A percentile compares a stretch with the other conserved stretches of the same genome.
phyloP scores from a whole-genome alignment of 2,888 invertebrate species.

The Axea sp. region DNA sequence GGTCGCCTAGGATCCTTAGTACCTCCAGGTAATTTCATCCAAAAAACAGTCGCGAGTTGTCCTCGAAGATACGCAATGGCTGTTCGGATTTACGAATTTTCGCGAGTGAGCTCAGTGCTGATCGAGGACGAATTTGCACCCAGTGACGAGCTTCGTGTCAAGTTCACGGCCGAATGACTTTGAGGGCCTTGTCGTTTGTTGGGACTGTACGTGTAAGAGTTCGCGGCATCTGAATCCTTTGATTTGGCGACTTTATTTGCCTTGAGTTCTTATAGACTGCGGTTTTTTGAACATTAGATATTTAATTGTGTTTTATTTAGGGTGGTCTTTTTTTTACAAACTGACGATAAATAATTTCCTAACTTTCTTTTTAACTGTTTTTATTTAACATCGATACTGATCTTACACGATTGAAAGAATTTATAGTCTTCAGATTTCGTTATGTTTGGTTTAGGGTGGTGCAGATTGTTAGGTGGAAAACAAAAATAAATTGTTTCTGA shows the following conservation, averaged over 20 bases:
- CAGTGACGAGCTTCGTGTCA: slow-evolving; percentile 9
- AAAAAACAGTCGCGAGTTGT: not conserved
- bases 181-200: not conserved
- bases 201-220: not conserved
- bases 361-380: too few relatives aligned
- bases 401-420: too few relatives aligned
- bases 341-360: too few relatives aligned
- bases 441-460: not conserved
- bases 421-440: too few relatives aligned
- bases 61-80: too few relatives aligned
- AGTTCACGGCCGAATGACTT: slow-evolving; percentile 23
- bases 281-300: too few relatives aligned
- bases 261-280: too few relatives aligned
- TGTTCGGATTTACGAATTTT: too few relatives aligned
- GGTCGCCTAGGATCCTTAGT: slow-evolving; percentile 75
- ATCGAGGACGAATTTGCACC: not conserved
- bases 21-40: slow-evolving; percentile 74
- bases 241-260: too few relatives aligned
- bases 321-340: too few relatives aligned
- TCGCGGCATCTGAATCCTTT: too few relatives aligned
- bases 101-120: slow-evolving; percentile 5
- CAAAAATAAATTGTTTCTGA: not conserved
- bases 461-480: not conserved
- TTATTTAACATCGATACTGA: too few relatives aligned
- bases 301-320: not conserved